Base-by-base conservation (phyloP, 2,113 vertebrate genomes). In the Esox niger region DNA sequence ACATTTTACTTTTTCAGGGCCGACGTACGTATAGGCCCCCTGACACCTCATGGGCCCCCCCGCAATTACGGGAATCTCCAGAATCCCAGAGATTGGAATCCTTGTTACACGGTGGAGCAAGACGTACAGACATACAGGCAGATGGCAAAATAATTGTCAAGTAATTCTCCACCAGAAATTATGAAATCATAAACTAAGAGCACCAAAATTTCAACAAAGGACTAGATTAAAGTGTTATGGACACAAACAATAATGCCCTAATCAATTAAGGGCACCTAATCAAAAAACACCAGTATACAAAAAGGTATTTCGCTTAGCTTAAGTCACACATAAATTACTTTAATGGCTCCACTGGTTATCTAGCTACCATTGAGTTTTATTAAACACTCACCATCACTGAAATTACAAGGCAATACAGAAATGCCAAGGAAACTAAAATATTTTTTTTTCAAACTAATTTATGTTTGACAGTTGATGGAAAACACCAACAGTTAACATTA, bases 281-380 rank as follows among this genome's bases (percentile, higher is more conserved):
- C 81, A 79, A 81, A 52, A 75, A 79, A 81, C 47, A 68, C 38
- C 79, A 73, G 74, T 80, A 64, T 76, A 68, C 67, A 27, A 62
- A 80, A 60, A 56, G n/a, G 54, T 64, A 75, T 70, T 75, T 29
- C 81, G 65, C 70, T 46, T 64, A 66, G 77, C 79, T 61, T 17
- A 59, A 80, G 86, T 87, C 85, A 89, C 87, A 83, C 89, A 88
- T 79, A 82, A 88, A 79, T 76, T 83, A 68, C 79, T 90, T 90
- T 86, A 90, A 88, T 90, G 83, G 87, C 79, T 79, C 72, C 30
- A 62, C 47, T 75, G 74, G 87, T 89, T 88, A 89, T 89, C 83
- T 79, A 73, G 70, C 78, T 84, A 79, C 72, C 79, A 80, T 78
- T 81, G 75, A 71, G 69, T 70, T 78, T 71, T n/a, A 84, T 83